These are phyloP conservation scores for Ceratotherium simum DNA, from an alignment of 2,113 vertebrate genomes.

Conservation along the genomic window DNA sequence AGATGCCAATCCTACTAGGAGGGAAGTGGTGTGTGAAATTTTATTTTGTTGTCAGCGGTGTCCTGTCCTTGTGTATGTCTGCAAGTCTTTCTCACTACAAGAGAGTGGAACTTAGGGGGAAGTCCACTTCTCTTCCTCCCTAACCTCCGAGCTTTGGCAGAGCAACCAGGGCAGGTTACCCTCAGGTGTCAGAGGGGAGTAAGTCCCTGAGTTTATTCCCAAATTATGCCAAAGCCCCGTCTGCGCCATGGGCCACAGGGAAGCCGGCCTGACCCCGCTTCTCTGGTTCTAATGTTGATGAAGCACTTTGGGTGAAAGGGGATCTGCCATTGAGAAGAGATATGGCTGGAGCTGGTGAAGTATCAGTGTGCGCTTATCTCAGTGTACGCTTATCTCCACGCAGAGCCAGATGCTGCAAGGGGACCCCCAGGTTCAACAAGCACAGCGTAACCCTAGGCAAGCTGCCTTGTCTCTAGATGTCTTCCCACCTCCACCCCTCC, in stretches of 20 bases:
- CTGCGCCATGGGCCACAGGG: background rate
- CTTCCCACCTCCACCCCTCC: background rate
- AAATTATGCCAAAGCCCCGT: background rate
- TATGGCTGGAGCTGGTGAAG: background rate
- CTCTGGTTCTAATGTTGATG: constrained; percentile 8
- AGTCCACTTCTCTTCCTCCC: background rate
- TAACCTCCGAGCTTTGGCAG: background rate
- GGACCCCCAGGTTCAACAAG: background rate
- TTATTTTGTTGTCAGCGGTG: background rate
- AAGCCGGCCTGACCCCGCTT: background rate
- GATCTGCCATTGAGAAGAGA: constrained; percentile 21
- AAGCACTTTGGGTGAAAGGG: constrained; percentile 65
- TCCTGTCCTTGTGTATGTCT: background rate
- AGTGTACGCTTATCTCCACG: background rate
- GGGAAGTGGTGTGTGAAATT: background rate
- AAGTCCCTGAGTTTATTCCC: background rate
- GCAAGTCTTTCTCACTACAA: background rate
- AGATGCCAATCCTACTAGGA: background rate
- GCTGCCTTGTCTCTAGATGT: background rate
- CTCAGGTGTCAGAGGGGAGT: no score
- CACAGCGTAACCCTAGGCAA: background rate
- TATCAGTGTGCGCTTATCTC: constrained; percentile 50
- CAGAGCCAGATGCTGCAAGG: background rate
- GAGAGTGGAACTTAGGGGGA: background rate
- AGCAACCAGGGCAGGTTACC: background rate